Evolutionary conservation across 2,113 vertebrate genomes (phyloP), one percentile per base, ranked within the genome.

Genomic region (Tauraco erythrolophus): DNA sequence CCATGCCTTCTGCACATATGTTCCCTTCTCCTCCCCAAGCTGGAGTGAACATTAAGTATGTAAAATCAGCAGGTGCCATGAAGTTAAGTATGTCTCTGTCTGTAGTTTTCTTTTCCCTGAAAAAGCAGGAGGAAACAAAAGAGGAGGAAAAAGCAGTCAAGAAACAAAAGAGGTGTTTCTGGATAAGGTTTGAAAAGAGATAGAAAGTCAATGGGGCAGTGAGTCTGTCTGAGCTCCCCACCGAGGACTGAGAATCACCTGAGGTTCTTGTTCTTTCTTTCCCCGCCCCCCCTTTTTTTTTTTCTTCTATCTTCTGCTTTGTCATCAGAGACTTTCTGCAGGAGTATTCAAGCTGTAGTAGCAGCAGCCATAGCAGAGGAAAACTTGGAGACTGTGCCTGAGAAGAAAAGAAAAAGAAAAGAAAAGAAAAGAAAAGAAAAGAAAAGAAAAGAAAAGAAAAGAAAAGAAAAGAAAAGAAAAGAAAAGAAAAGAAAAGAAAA

Each of bases 251-350:
- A 84, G 89, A 94, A 82, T 45, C n/a, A 45, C 57, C 61, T 61
- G 69, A 87, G 12, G 30, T 76, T 89, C 43, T 51, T 76, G 61
- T 68, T 72, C 24, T 64, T 79, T 54, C 28, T 54, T 79, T 46
- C 11, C 39, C 35, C 1, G 0, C 0, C 1, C 1, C 6, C 12
- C 10, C 12, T 21, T 0, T 0, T 24, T 75, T 72, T 93, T 83
- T 93, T 28, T 2, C 11, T 57, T 84, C 48, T 68, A 17, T 23
- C 16, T 92, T 51, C 15, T 91, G 41, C 43, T 89, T 93, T 71
- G 57, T 86, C 37, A 54, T 86, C 48, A 64, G 41, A 74, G 76
- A 51, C 37, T 81, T 88, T 84, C 57, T 54, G 72, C 33, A 23
- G 53, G 37, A 39, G 33, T 84, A 79, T 84, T 92, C 77, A 82